Conservation (phyloP, 1,140 invertebrate genomes). For the Drosophila rhopaloa region DNA sequence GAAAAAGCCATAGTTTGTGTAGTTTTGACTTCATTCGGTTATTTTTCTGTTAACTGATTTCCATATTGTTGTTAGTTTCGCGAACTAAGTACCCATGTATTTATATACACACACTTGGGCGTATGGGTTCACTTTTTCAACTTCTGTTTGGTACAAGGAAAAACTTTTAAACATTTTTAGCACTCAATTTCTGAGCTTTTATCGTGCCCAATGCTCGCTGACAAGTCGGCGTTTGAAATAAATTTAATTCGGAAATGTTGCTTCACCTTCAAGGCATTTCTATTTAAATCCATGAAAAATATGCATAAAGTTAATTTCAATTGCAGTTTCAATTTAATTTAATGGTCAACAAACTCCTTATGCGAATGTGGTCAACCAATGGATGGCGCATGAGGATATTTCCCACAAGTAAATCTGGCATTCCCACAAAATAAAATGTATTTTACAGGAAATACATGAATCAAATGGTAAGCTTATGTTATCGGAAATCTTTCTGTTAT, state of each 20-base stretch:
- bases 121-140: conserved; percentile 54
- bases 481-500: background rate
- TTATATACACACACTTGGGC: background rate
- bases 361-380: background rate
- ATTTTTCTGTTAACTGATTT: conserved; percentile 49
- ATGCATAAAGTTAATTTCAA: conserved; percentile 6
- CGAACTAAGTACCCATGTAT: conserved; percentile 41
- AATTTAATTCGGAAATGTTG: conserved; percentile 18
- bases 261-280: conserved; percentile 14
- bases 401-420: background rate
- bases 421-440: conserved; percentile 7
- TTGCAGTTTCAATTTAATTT: conserved; percentile 15
- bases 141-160: conserved; percentile 56
- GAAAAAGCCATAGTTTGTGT: conserved; percentile 40
- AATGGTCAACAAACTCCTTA: conserved; percentile 10
- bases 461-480: background rate
- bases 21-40: conserved; percentile 45
- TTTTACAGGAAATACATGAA: background rate
- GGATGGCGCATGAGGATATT: background rate
- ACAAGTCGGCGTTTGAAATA: conserved; percentile 18
- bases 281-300: conserved; percentile 12
- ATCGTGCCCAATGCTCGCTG: conserved; percentile 27
- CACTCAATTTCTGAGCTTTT: conserved; percentile 60
- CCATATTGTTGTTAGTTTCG: conserved; percentile 62
- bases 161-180: conserved; percentile 61